Evolutionary conservation across 1,140 invertebrate species (phyloP).

Genomic region (Temnothorax curvispinosus): DNA sequence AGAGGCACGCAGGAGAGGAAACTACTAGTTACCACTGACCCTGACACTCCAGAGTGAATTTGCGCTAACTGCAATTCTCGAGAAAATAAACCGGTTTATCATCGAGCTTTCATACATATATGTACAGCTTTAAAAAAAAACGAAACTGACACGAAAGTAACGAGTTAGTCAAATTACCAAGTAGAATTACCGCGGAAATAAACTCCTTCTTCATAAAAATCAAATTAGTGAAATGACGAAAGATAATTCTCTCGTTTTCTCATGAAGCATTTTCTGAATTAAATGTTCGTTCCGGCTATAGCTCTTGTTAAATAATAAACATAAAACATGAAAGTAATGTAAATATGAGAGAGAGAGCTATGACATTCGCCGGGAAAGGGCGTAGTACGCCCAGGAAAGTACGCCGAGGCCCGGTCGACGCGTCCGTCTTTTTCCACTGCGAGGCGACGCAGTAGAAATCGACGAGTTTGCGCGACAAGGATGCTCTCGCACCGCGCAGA

Average conservation of each 20-base stretch:
- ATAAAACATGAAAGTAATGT: background rate
- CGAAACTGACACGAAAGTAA: background rate
- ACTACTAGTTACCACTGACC: constrained; percentile 56
- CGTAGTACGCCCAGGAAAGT: constrained; percentile 47
- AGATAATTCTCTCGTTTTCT: background rate
- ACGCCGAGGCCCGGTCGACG: constrained; percentile 31
- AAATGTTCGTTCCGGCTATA: background rate
- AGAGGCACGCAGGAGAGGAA: background rate
- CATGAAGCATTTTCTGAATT: background rate
- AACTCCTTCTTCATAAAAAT: background rate
- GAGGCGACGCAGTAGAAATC: constrained; percentile 45
- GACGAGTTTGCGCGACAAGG: constrained; percentile 64
- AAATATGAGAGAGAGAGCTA: background rate
- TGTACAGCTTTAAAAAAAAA: background rate
- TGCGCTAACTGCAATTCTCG: constrained; percentile 43
- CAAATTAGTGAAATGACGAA: background rate
- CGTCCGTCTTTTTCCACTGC: constrained; percentile 59
- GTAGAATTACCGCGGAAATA: background rate
- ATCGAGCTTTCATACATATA: background rate
- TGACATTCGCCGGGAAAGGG: constrained; percentile 40
- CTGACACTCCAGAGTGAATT: constrained; percentile 50
- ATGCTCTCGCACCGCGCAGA: constrained; percentile 48
- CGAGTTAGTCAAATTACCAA: background rate
- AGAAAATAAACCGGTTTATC: constrained; percentile 72
- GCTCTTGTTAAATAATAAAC: background rate